Base-by-base conservation (phyloP, 1,140 invertebrate genomes). In the Odontomachus brunneus region DNA sequence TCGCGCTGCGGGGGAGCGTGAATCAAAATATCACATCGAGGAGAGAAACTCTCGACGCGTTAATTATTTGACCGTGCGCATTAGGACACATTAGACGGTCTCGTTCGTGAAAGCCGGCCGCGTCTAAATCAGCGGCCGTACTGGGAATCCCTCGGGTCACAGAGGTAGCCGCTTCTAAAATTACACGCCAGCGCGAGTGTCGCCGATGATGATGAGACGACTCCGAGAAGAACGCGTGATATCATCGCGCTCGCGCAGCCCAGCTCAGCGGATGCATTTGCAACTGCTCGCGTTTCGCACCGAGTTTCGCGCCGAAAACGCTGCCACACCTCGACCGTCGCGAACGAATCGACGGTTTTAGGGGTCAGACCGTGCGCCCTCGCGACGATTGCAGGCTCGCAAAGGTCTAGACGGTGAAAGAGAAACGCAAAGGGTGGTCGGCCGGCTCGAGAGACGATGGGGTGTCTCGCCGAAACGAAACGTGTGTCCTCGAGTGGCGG, bases 321-420 rank as follows among this genome's bases (percentile, higher is more conserved):
- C n/a, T n/a, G n/a, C n/a, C n/a, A n/a, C n/a, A n/a, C n/a, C n/a
- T n/a, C n/a, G n/a, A n/a, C n/a, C n/a, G n/a, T n/a, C n/a, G n/a
- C n/a, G n/a, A n/a, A n/a, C n/a, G n/a, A n/a, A n/a, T n/a, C n/a
- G n/a, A n/a, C n/a, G n/a, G n/a, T n/a, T n/a, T n/a, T n/a, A n/a
- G n/a, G n/a, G n/a, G n/a, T n/a, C n/a, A n/a, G n/a, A n/a, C n/a
- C n/a, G n/a, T n/a, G n/a, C n/a, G n/a, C n/a, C n/a, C n/a, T n/a
- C n/a, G n/a, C n/a, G n/a, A n/a, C n/a, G n/a, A n/a, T n/a, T n/a
- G n/a, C n/a, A n/a, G n/a, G n/a, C n/a, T n/a, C n/a, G n/a, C n/a
- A n/a, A 33, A 33, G 29, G 5, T 2, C 29, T 44, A 44, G 9
- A 44, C 38, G 82, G 75, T 75, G 3, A 80, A 84, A 84, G 80